Evolutionary conservation across 2,797 vertebrate genomes (phyloP).

Genomic region (Percopsis omiscomaycus): DNA sequence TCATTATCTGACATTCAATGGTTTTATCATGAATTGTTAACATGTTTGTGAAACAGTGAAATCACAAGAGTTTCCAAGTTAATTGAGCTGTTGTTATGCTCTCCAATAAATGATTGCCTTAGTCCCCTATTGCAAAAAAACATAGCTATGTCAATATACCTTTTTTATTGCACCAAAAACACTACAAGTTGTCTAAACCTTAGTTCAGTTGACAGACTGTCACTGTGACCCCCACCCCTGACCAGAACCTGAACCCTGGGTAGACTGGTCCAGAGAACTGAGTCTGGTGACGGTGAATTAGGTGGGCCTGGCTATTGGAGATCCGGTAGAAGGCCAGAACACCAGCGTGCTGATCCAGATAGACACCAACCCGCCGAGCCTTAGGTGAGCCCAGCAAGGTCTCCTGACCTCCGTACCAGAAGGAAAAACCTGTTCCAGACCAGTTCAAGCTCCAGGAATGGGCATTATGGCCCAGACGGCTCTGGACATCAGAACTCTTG

Average conservation of each 20-base stretch:
- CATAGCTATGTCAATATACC: too few species aligned
- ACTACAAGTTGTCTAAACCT: conserved; percentile 2
- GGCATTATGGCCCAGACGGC: conserved; percentile 77
- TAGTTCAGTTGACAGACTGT: conserved; percentile 68
- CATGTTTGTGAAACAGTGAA: too few species aligned
- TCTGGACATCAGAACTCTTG: conserved; percentile 61
- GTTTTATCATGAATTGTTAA: not conserved
- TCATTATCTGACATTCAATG: not conserved
- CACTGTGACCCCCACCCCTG: conserved; percentile 59
- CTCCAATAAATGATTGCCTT: too few species aligned
- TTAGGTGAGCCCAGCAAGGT: conserved; percentile 69
- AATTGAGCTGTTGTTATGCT: too few species aligned
- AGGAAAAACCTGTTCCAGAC: conserved; percentile 76
- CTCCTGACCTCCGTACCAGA: conserved; percentile 76
- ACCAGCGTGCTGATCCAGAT: conserved; percentile 78
- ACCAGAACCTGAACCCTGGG: conserved; percentile 78
- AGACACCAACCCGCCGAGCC: conserved; percentile 72
- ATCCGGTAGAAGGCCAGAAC: conserved; percentile 77
- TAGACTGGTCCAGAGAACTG: conserved; percentile 74
- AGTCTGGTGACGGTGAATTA: conserved; percentile 71
- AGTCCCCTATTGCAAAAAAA: too few species aligned
- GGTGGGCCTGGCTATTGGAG: conserved; percentile 60
- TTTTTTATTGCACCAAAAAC: too few species aligned
- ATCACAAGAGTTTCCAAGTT: too few species aligned
- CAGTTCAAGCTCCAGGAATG: conserved; percentile 81